Evolutionary conservation across 2,113 vertebrate species (phyloP), one percentile per base, ranked within the genome.

Genomic region (Pseudopipra pipra): DNA sequence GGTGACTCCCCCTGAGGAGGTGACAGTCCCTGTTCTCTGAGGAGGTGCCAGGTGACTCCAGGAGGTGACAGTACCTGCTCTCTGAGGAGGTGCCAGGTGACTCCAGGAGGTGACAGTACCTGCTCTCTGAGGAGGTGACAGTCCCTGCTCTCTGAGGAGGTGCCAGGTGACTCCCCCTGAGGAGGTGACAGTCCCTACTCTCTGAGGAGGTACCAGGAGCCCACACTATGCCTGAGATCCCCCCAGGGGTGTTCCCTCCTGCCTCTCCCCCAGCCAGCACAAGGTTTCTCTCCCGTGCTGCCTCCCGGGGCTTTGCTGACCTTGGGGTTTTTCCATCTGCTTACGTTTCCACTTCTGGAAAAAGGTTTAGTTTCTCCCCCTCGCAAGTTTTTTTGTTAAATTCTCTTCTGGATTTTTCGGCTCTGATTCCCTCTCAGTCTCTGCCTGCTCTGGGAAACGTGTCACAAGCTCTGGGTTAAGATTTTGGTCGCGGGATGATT

Each of bases 161-260:
- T n/a, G n/a, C n/a, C n/a, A n/a, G n/a, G 37, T 37, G 37, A 37
- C 37, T 37, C 37, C 37, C 37, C 37, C 8, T 8, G 39, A 39
- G 39, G 39, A 39, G 39, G 39, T 39, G 39, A 39, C 39, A 37
- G 37, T n/a, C n/a, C n/a, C n/a, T n/a, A n/a, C n/a, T n/a, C n/a
- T n/a, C n/a, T n/a, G n/a, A n/a, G n/a, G n/a, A n/a, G n/a, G n/a
- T n/a, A n/a, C n/a, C n/a, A 37, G 67, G 51, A 7, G 51, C 7
- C 49, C 6, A 1, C 5, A 0, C 24, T 0, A 8, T 19, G 62
- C 3, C 55, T 0, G 25, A 20, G 20, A 13, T 62, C 35, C 3
- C 3, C 7, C 1, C 23, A 4, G 1, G 0, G 2, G 0, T 52
- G 39, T 33, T 62, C 80, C 62, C 27, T 11, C 70, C n/a, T 71